Conservation (phyloP, 2,113 vertebrate species). For the Pelecanoides urinatrix region DNA sequence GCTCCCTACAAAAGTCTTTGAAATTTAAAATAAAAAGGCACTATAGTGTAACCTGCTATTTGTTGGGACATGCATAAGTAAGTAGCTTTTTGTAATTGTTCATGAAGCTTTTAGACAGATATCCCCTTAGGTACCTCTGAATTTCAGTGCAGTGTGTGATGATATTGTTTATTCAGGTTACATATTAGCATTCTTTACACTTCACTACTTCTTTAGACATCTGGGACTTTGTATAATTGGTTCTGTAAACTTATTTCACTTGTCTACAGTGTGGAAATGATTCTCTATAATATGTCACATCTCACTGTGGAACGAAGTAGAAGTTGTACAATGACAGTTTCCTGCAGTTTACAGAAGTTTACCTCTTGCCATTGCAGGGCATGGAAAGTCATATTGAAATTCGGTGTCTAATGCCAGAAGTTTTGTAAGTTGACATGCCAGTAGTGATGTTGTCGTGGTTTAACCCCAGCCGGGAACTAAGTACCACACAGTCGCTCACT, state of each 20-base stretch:
- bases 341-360: not conserved
- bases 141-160: not conserved
- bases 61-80: not conserved
- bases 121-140: not conserved
- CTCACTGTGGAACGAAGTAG: not conserved
- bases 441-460: not conserved
- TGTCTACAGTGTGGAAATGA: not conserved
- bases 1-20: not conserved
- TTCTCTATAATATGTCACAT: not conserved
- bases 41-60: not conserved
- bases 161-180: conserved; percentile 4
- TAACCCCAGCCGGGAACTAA: too few species aligned
- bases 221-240: not conserved
- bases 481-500: too few species aligned
- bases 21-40: not conserved
- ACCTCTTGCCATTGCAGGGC: not conserved
- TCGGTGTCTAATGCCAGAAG: not conserved
- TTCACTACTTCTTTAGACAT: not conserved
- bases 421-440: not conserved
- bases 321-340: not conserved
- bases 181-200: not conserved
- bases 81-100: not conserved
- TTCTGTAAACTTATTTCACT: not conserved
- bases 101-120: not conserved
- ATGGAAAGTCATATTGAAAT: not conserved